Evolutionary conservation across 2,113 vertebrate genomes (phyloP).

Genomic region (Nerophis ophidion): DNA sequence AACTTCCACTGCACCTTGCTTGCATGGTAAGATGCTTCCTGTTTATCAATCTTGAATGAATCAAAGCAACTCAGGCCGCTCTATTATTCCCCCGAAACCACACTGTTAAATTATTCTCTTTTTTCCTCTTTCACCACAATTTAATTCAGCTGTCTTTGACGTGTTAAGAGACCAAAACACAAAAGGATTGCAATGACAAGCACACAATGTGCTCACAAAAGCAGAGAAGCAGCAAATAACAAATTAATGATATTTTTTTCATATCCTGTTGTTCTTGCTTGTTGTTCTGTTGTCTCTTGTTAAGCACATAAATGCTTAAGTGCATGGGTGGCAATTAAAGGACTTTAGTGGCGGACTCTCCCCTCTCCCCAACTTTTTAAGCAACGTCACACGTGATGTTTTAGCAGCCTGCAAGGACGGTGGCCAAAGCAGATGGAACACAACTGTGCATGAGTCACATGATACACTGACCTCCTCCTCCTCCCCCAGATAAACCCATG

Average conservation of each 20-base stretch:
- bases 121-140: not conserved
- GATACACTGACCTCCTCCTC: conserved; percentile 45
- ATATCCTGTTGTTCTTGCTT: not conserved
- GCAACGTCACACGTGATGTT: conserved; percentile 31
- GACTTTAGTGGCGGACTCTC: conserved; percentile 16
- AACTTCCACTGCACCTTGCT: not conserved
- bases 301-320: not conserved
- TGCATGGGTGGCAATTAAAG: not conserved
- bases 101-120: not conserved
- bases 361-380: conserved; percentile 16
- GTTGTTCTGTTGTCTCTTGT: not conserved
- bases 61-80: conserved; percentile 7
- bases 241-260: not conserved
- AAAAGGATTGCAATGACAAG: not conserved
- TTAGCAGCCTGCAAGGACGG: conserved; percentile 37
- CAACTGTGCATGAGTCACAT: conserved; percentile 59
- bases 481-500: conserved; percentile 59
- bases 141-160: not conserved
- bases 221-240: not conserved
- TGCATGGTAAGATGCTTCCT: conserved; percentile 1
- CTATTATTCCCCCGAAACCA: conserved; percentile 5
- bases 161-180: conserved; percentile 4
- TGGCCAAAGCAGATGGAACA: conserved; percentile 62
- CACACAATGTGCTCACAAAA: not conserved
- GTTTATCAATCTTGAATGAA: conserved; percentile 18